These are phyloP conservation scores for Ctenoplectra terminalis DNA, from an alignment of 1,140 invertebrate species.

Conservation along the genomic window DNA sequence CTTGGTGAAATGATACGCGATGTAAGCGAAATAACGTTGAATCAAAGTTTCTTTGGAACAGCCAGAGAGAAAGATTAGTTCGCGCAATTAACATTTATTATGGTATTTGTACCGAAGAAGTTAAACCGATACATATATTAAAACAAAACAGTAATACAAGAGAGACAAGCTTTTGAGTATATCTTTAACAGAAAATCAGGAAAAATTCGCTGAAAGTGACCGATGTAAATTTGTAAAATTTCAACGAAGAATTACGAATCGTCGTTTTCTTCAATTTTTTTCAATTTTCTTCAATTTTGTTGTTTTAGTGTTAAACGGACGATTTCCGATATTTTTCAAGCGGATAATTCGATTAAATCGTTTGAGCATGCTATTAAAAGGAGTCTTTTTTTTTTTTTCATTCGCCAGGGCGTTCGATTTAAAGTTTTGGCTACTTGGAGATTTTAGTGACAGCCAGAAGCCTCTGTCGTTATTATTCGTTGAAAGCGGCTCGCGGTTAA, in stretches of 20 bases:
- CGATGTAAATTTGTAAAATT: too few relatives aligned
- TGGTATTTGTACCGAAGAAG: too few relatives aligned
- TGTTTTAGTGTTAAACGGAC: too few relatives aligned
- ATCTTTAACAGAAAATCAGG: too few relatives aligned
- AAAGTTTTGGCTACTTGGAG: constrained; percentile 25
- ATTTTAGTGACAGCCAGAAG: constrained; percentile 9
- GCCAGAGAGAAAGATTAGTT: neutral
- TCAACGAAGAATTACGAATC: too few relatives aligned
- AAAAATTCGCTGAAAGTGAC: too few relatives aligned
- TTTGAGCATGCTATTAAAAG: neutral
- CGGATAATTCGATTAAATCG: neutral
- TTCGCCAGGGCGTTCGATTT: too few relatives aligned
- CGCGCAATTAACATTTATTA: neutral
- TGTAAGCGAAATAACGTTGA: neutral
- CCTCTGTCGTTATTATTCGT: constrained; percentile 35
- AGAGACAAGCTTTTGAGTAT: too few relatives aligned
- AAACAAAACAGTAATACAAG: too few relatives aligned
- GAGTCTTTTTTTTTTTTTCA: constrained; percentile 2
- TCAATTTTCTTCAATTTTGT: too few relatives aligned
- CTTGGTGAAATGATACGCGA: neutral
- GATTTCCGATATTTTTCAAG: neutral
- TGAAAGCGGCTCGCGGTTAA: constrained; percentile 14
- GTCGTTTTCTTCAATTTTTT: too few relatives aligned
- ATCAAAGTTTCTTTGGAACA: neutral
- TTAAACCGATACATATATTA: too few relatives aligned